Percentiles rank a stretch among this genome's conserved stretches.
These are phyloP conservation scores for Megalops cyprinoides DNA, from an alignment of 2,797 vertebrate species.

Conservation along the genomic window DNA sequence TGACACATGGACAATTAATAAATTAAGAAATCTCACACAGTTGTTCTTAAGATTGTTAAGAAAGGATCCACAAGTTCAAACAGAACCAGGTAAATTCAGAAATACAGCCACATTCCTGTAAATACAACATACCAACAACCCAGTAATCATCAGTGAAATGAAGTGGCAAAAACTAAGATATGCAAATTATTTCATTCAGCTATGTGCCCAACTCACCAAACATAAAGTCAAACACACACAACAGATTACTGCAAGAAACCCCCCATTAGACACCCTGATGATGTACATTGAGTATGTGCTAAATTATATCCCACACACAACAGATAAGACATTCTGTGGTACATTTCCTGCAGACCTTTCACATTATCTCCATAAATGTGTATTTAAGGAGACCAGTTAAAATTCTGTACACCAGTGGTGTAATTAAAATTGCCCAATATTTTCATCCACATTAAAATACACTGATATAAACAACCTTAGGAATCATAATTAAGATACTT, in stretches of 20 bases:
- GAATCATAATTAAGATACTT: not conserved
- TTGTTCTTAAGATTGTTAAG: not conserved
- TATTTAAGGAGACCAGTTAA: not conserved
- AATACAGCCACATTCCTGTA: slow-evolving; percentile 1
- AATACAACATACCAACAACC: not conserved
- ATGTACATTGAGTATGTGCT: not conserved
- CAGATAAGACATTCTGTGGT: not conserved
- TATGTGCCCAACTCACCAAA: not conserved
- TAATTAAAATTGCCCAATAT: not conserved
- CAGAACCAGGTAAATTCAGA: not conserved
- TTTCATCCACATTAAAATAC: not conserved
- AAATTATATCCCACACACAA: not conserved
- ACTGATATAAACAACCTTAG: not conserved
- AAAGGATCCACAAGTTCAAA: not conserved
- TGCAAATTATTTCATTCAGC: not conserved
- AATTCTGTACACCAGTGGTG: not conserved
- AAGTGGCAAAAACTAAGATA: not conserved
- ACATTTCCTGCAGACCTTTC: not conserved
- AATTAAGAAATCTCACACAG: slow-evolving; percentile 11
- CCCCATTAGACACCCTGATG: not conserved
- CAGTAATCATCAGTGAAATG: slow-evolving; percentile 15
- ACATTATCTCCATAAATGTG: not conserved
- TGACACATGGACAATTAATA: slow-evolving; percentile 16
- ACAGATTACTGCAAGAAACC: not conserved
- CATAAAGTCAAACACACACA: not conserved